Evolutionary conservation across 1,140 invertebrate genomes (phyloP).

Genomic region (Anastatus disparis): DNA sequence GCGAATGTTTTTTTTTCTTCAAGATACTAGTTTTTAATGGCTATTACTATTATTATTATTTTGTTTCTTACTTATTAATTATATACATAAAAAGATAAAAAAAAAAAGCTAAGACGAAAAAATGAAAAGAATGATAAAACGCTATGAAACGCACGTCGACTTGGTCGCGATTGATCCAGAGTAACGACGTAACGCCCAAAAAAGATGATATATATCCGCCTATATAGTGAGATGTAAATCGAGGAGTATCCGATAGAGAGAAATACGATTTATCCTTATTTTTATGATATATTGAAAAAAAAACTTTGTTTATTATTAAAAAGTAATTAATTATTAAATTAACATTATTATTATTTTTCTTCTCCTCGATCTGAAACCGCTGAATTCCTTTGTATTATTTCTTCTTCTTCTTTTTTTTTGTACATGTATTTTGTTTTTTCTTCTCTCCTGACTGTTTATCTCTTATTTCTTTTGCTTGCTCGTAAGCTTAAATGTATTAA

Average conservation of each 20-base stretch:
- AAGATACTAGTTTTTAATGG: conserved; percentile 21
- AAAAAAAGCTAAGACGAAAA: too few species aligned
- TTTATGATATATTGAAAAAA: too few species aligned
- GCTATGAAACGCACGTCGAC: conserved; percentile 33
- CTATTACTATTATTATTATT: conserved; percentile 25
- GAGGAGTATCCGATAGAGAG: conserved; percentile 32
- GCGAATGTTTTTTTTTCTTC: conserved; percentile 27
- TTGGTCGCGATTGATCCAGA: conserved; percentile 30
- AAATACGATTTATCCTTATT: conserved; percentile 38
- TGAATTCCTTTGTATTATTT: conserved; percentile 36
- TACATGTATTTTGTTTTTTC: conserved; percentile 37
- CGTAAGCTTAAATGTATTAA: conserved; percentile 44
- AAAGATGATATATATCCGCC: too few species aligned
- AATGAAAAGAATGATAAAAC: too few species aligned
- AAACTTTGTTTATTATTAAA: conserved; percentile 27
- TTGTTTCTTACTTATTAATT: conserved; percentile 13
- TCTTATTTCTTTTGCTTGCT: conserved; percentile 44
- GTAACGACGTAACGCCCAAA: conserved; percentile 23
- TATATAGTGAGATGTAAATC: conserved; percentile 40
- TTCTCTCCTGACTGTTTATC: conserved; percentile 35
- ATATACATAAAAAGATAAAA: too few species aligned
- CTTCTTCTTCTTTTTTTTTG: too few species aligned
- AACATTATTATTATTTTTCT: conserved; percentile 16
- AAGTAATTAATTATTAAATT: too few species aligned
- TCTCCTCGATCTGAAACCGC: conserved; percentile 18